Base-by-base conservation (phyloP, 1,140 invertebrate genomes). In the Halesus radiatus region DNA sequence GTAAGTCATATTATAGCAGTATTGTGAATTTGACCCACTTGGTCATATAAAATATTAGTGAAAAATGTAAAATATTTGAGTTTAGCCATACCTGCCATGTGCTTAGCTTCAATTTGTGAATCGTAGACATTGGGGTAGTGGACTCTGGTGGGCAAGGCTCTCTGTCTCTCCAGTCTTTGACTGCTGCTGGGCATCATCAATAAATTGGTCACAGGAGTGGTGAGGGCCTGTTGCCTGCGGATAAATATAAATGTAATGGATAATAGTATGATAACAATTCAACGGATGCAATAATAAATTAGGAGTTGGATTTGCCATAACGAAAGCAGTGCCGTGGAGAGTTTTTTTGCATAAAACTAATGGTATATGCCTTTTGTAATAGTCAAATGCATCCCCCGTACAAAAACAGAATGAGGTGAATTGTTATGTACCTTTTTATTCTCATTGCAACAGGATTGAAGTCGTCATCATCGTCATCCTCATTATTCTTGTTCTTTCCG, bases 91-190 rank as follows among this genome's bases (percentile, higher is more conserved):
- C 92, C 92, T 79, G 92, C 91, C 79, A 92, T 89, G 83, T 92
- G 91, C 87, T 94, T 94, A 2, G 93, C 92, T 81, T 92, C 90
- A 60, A 91, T 87, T 83, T 94, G 93, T 0, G 91, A 92, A 87
- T 98, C 96, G 87, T 94, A 98, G 0, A 98, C 96, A 89, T 94
- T 94, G 0, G 96, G 96, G 89, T 93, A 97, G n/a, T 90, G 88
- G 79, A 94, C 92, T 86, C 90, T 90, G 7, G 87, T 86, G 60
- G 85, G 85, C 23, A 87, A 86, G 72, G 87, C 86, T 82, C 88
- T 85, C 70, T 88, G 75, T 79, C 58, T 86, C 85, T 73, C 86
- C 85, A 74, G 87, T 84, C 84, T 89, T n/a, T 32, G 80, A 80
- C 37, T 85, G 83, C 29, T 81, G 62, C 5, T 76, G 56, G 79